These are phyloP conservation scores for Druon quercuslanigerum DNA, from an alignment of 1,140 invertebrate species.

Conservation along the genomic window DNA sequence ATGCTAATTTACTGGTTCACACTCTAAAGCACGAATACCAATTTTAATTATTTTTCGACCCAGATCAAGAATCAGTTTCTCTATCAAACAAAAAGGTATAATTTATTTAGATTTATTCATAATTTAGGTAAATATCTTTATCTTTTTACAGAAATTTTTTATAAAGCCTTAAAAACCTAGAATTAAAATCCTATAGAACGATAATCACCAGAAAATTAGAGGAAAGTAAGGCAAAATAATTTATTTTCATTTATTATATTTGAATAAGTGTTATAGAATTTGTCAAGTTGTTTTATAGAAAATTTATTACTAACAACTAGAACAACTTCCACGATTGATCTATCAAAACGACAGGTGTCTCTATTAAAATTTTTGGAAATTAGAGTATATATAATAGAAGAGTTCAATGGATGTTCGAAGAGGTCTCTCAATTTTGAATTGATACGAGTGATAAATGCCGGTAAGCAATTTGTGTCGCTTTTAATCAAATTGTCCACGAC, in stretches of 20 bases:
- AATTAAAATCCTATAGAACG: no score
- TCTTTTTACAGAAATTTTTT: no score
- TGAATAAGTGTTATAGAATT: background rate
- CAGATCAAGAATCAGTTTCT: no score
- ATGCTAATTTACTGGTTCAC: conserved; percentile 14
- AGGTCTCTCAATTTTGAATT: background rate
- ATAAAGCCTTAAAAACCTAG: no score
- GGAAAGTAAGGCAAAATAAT: no score
- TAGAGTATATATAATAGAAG: background rate
- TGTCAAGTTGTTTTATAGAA: background rate
- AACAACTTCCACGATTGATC: background rate
- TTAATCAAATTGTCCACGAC: conserved; percentile 49
- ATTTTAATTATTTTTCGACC: background rate
- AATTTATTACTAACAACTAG: background rate
- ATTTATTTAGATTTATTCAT: no score
- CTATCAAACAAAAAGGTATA: no score
- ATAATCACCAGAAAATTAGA: no score
- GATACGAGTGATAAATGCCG: conserved; percentile 37
- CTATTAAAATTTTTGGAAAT: background rate
- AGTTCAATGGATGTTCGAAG: background rate
- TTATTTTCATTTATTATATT: background rate
- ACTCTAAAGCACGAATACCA: background rate
- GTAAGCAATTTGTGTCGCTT: conserved; percentile 43
- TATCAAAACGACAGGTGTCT: no score
- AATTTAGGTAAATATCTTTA: no score